Conservation (phyloP, 2,888 invertebrate species). For the Tetragonisca angustula region DNA sequence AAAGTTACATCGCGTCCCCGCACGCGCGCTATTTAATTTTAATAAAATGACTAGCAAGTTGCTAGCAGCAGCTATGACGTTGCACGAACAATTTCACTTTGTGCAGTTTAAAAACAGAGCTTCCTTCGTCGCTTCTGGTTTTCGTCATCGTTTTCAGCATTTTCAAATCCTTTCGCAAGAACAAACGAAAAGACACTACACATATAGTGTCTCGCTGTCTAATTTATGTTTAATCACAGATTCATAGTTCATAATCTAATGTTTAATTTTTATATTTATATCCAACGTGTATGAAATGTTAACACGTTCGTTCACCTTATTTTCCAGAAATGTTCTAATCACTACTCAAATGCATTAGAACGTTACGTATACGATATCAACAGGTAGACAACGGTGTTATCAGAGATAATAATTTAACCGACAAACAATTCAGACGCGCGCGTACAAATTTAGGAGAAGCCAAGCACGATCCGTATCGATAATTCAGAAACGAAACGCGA, state of each 20-base stretch:
- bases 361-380: neutral
- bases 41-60: conserved; percentile 11
- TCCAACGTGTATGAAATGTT: too few relatives aligned
- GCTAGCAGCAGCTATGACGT: neutral
- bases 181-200: neutral
- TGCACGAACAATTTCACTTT: neutral
- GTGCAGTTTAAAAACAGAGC: neutral
- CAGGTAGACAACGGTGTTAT: neutral
- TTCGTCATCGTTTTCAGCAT: neutral
- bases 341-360: neutral
- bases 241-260: too few relatives aligned
- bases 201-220: neutral
- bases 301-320: neutral
- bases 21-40: conserved; percentile 7
- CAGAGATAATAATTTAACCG: conserved; percentile 12
- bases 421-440: neutral
- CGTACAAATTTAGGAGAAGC: neutral
- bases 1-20: conserved; percentile 7
- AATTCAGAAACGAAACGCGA: neutral
- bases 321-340: neutral
- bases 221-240: too few relatives aligned
- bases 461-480: conserved; percentile 5
- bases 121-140: neutral
- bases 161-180: neutral
- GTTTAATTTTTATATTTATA: too few relatives aligned